A percentile compares a stretch with the other conserved stretches of the same genome.
These are phyloP conservation scores for Branchinecta lynchi DNA, from an alignment of 1,140 invertebrate genomes.

Conservation along the genomic window DNA sequence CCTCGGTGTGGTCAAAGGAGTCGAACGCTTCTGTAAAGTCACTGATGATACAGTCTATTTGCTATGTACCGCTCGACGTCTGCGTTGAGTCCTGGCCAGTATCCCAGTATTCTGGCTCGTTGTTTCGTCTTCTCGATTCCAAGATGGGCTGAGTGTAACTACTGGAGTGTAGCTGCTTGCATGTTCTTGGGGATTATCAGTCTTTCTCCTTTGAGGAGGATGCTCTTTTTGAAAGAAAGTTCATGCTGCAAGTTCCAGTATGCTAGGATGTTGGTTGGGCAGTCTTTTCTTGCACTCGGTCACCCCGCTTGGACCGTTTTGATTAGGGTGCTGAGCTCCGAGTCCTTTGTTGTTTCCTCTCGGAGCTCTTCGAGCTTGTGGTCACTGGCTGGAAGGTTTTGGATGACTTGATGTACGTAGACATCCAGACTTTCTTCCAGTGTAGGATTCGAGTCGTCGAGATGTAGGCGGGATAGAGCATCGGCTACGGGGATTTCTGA, in stretches of 20 bases:
- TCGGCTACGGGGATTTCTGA: neutral
- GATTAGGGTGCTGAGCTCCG: neutral
- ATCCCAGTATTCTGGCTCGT: neutral
- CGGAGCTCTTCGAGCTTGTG: neutral
- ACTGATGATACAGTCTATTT: no score
- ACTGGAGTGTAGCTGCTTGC: neutral
- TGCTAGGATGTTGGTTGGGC: neutral
- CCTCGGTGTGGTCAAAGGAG: no score
- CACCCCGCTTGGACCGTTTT: neutral
- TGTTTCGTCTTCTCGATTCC: slow-evolving; percentile 5
- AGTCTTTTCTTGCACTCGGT: slow-evolving; percentile 4
- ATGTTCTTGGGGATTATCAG: no score
- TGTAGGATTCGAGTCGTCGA: neutral
- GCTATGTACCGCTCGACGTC: slow-evolving; percentile 4
- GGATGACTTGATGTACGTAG: neutral
- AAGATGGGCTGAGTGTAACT: slow-evolving; percentile 4
- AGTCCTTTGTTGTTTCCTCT: neutral
- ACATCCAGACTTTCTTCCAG: slow-evolving; percentile 5
- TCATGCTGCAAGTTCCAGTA: no score
- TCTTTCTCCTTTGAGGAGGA: no score
- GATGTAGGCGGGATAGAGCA: neutral
- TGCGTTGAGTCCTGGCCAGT: slow-evolving; percentile 4
- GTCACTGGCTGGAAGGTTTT: neutral
- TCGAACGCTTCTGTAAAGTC: no score
- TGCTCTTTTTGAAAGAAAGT: no score